These are phyloP conservation scores for Okamejei kenojei DNA, from an alignment of 2,797 vertebrate genomes.

Conservation along the genomic window DNA sequence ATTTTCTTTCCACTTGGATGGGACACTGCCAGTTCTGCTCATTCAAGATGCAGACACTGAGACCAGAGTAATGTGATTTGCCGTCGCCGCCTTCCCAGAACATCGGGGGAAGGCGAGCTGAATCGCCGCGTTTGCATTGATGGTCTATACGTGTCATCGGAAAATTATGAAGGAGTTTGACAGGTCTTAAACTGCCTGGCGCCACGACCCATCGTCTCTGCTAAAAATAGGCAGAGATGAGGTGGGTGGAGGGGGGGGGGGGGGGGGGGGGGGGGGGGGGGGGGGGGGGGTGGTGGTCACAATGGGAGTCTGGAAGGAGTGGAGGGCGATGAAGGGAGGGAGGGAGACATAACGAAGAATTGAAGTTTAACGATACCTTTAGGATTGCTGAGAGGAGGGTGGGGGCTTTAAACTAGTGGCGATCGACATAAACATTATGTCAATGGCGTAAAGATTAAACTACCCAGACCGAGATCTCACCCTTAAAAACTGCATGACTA, in stretches of 20 bases:
- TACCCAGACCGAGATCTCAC: not conserved
- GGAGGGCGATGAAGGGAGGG: not conserved
- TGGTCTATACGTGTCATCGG: conserved; percentile 76
- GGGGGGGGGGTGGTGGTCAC: not conserved
- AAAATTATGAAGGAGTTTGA: conserved; percentile 89
- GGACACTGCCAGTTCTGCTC: conserved; percentile 62
- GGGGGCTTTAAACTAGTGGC: not conserved
- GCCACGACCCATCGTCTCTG: conserved; percentile 67
- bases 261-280: no score
- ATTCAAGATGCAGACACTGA: conserved; percentile 62
- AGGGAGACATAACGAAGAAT: not conserved
- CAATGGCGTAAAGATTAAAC: not conserved
- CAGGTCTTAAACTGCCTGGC: conserved; percentile 96
- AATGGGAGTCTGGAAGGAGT: no score
- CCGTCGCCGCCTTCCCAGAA: not conserved
- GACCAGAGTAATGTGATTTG: not conserved
- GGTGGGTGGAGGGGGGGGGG: no score
- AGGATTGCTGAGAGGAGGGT: not conserved
- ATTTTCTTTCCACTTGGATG: conserved; percentile 51
- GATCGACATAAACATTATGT: not conserved
- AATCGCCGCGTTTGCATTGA: not conserved
- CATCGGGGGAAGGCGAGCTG: not conserved
- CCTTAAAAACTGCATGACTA: not conserved
- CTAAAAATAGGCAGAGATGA: not conserved
- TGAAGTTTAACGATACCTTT: not conserved